These are phyloP conservation scores for Sycophila texana DNA, from an alignment of 2,888 invertebrate genomes.

Conservation along the genomic window DNA sequence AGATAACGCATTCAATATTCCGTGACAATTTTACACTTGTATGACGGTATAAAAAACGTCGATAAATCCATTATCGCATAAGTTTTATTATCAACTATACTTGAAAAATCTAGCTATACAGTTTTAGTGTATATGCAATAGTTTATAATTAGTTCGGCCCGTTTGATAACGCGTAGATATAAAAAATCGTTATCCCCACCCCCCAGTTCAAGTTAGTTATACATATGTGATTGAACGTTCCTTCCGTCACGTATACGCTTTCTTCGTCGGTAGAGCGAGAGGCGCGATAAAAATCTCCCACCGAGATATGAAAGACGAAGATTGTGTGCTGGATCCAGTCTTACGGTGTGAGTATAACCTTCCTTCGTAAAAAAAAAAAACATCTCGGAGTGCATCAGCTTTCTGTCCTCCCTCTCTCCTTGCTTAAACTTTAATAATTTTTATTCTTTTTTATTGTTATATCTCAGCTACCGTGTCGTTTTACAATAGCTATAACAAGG, in stretches of 20 bases:
- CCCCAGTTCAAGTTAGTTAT: not conserved
- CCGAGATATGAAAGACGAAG: slow-evolving; percentile 43
- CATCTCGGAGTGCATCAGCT: slow-evolving; percentile 44
- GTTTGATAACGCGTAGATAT: slow-evolving; percentile 7
- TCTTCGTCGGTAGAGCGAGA: slow-evolving; percentile 27
- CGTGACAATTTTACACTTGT: not conserved
- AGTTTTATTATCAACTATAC: slow-evolving; percentile 14
- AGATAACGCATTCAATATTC: not conserved
- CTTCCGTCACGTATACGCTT: not conserved
- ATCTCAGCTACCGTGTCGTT: slow-evolving; percentile 1
- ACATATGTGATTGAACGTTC: slow-evolving; percentile 13
- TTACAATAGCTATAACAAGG: slow-evolving; percentile 9
- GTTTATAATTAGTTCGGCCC: slow-evolving; percentile 8
- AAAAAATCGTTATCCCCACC: slow-evolving; percentile 28
- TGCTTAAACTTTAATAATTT: slow-evolving; percentile 26
- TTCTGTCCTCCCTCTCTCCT: not conserved
- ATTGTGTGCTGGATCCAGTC: slow-evolving; percentile 39
- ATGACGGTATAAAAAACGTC: not conserved
- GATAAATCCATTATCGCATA: slow-evolving; percentile 7
- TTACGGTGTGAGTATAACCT: slow-evolving; percentile 27
- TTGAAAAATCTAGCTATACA: slow-evolving; percentile 38
- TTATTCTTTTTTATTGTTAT: not conserved
- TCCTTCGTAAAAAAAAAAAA: slow-evolving; percentile 20
- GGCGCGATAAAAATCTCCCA: not conserved
- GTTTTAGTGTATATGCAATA: slow-evolving; percentile 27